phyloP scores from a whole-genome alignment of 2,797 vertebrate genomes.

The Delichon dasypus region DNA sequence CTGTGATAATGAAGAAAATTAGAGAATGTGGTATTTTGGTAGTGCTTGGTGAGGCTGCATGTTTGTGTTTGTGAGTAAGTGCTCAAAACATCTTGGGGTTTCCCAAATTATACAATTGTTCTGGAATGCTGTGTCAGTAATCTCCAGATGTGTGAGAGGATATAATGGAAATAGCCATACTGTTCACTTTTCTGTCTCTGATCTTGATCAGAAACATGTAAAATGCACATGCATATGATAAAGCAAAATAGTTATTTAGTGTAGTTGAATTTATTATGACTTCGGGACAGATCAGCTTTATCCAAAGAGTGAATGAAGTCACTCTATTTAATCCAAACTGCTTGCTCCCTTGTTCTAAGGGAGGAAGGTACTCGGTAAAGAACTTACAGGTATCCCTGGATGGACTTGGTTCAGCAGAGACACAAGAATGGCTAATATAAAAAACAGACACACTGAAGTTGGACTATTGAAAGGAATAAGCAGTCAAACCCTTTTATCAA shows the following conservation, averaged over 20 bases:
- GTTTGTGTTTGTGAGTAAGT: not conserved
- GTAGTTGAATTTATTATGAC: not conserved
- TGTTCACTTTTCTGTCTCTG: not conserved
- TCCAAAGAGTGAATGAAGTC: not conserved
- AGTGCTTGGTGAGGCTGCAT: not conserved
- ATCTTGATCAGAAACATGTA: not conserved
- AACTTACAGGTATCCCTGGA: not conserved
- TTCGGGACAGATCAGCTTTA: not conserved
- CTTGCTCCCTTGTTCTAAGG: not conserved
- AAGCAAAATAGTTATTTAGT: not conserved
- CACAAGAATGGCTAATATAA: not conserved
- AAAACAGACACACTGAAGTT: not conserved
- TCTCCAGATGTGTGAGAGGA: not conserved
- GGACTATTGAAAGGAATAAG: not conserved
- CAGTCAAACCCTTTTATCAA: not conserved
- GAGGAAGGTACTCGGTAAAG: not conserved
- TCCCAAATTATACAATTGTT: slow-evolving; percentile 6
- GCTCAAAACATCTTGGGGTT: not conserved
- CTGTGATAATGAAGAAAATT: not conserved
- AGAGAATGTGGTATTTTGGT: not conserved
- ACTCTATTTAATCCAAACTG: not conserved
- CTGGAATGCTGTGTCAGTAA: not conserved
- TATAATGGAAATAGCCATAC: not conserved
- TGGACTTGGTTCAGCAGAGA: not conserved
- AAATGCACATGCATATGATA: not conserved